A percentile compares a stretch with the other conserved stretches of the same genome.
Evolutionary conservation across 2,113 vertebrate genomes (phyloP).

Genomic region (Tupaia tana): DNA sequence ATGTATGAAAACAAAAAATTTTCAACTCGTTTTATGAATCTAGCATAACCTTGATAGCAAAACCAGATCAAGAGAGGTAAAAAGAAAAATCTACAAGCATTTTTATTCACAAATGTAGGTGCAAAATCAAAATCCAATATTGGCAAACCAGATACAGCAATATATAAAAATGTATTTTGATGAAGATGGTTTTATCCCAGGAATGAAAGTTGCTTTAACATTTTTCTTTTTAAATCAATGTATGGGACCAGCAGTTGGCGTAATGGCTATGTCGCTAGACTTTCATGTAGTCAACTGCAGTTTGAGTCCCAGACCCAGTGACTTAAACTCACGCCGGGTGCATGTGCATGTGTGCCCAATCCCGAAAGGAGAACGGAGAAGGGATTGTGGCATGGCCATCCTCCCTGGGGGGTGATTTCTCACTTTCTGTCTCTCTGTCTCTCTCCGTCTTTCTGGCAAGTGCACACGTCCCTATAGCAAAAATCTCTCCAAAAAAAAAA

Average conservation of each 20-base stretch:
- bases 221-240: background rate
- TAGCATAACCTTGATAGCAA: background rate
- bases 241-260: too few relatives aligned
- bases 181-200: background rate
- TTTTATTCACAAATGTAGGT: background rate
- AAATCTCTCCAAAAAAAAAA: background rate
- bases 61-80: background rate
- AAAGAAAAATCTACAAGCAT: background rate
- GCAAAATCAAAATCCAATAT: slow-evolving; percentile 28
- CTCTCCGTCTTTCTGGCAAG: too few relatives aligned
- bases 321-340: too few relatives aligned
- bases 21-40: background rate
- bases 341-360: too few relatives aligned
- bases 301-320: too few relatives aligned
- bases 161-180: background rate
- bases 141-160: background rate
- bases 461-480: too few relatives aligned
- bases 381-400: too few relatives aligned
- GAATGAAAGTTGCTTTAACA: background rate
- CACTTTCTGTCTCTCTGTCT: too few relatives aligned
- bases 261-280: too few relatives aligned
- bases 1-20: background rate
- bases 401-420: too few relatives aligned
- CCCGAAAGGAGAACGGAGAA: too few relatives aligned
- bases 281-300: too few relatives aligned